These are phyloP conservation scores for Xyrauchen texanus DNA, from an alignment of 2,113 vertebrate species.

Conservation along the genomic window DNA sequence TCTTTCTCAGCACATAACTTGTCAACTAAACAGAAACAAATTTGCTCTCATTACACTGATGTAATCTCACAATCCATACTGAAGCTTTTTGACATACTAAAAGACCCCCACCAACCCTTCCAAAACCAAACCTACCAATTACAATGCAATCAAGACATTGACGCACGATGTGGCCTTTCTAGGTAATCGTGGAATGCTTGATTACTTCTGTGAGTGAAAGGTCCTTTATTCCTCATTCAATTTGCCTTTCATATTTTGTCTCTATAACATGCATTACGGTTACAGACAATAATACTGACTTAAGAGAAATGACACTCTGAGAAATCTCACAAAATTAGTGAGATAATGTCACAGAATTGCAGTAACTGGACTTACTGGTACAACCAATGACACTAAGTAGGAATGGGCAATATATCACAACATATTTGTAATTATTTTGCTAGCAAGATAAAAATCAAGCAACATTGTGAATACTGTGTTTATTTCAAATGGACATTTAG, in stretches of 20 bases:
- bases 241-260: constrained; percentile 23
- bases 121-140: constrained; percentile 7
- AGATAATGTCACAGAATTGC: not conserved
- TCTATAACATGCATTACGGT: not conserved
- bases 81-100: not conserved
- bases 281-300: constrained; percentile 2
- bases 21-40: not conserved
- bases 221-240: constrained; percentile 10
- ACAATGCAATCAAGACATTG: constrained; percentile 32
- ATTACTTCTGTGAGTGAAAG: constrained; percentile 27
- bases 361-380: constrained; percentile 20
- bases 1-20: constrained; percentile 9
- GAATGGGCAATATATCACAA: too few species aligned
- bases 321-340: not conserved
- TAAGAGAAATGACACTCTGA: not conserved
- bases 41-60: constrained; percentile 25
- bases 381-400: not conserved
- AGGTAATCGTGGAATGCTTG: constrained; percentile 25
- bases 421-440: too few species aligned
- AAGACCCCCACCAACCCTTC: not conserved
- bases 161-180: constrained; percentile 33
- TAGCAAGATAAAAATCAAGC: too few species aligned
- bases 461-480: too few species aligned
- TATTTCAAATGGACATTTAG: too few species aligned
- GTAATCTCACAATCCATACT: constrained; percentile 22